A percentile compares a stretch with the other conserved stretches of the same genome.
Evolutionary conservation across 2,797 vertebrate species (phyloP).

Genomic region (Chaetodon trifasciatus): DNA sequence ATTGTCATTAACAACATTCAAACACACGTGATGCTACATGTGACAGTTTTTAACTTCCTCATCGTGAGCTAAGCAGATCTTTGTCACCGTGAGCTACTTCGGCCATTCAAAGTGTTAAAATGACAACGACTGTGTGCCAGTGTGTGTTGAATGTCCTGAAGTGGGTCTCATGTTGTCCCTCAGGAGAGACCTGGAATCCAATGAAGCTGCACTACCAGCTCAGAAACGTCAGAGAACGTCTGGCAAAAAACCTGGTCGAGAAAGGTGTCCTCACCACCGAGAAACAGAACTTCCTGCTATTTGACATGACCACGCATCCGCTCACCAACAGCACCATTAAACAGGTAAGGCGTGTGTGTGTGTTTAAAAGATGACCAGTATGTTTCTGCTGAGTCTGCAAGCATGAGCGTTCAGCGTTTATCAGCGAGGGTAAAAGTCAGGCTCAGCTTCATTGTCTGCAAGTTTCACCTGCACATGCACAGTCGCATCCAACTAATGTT

Average conservation of each 20-base stretch:
- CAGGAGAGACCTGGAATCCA: conserved; percentile 98
- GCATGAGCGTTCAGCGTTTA: neutral
- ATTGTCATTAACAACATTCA: neutral
- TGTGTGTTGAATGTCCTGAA: neutral
- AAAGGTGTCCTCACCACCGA: conserved; percentile 98
- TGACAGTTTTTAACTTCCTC: neutral
- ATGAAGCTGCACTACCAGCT: conserved; percentile 97
- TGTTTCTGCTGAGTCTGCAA: neutral
- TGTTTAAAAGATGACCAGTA: too few species aligned
- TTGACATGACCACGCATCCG: conserved; percentile 98
- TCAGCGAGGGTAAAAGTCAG: neutral
- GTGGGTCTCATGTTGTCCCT: neutral
- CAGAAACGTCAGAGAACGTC: conserved; percentile 93
- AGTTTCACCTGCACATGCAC: neutral
- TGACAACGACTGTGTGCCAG: neutral
- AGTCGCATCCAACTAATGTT: neutral
- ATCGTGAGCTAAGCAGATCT: neutral
- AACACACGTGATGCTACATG: neutral
- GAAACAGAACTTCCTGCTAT: conserved; percentile 99
- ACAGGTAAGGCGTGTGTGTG: conserved; percentile 70
- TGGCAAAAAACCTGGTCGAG: conserved; percentile 98
- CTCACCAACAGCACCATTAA: conserved; percentile 96
- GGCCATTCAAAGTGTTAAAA: neutral
- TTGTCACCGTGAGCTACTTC: neutral
- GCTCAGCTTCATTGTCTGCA: neutral